These are phyloP conservation scores for Phrynocephalus guinanensis DNA, from an alignment of 2,797 vertebrate species.

Conservation along the genomic window DNA sequence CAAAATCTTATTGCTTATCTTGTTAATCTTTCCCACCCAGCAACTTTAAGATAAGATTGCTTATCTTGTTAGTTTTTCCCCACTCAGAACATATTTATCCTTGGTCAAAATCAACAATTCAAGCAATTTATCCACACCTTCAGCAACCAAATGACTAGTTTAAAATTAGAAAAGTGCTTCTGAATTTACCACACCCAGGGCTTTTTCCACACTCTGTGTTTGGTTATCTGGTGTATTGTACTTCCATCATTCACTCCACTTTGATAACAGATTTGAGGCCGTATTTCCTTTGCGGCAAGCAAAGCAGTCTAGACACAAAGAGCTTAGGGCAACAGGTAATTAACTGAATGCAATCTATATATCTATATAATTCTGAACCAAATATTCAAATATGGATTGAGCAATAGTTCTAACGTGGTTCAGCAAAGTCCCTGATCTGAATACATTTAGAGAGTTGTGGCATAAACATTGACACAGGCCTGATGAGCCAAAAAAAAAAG, in stretches of 20 bases:
- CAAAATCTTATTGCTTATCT: background rate
- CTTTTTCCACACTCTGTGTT: background rate
- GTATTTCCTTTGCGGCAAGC: background rate
- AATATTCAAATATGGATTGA: background rate
- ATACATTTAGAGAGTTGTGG: background rate
- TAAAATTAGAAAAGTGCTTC: background rate
- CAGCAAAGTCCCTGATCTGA: conserved; percentile 18
- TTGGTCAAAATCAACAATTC: background rate
- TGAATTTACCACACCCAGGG: background rate
- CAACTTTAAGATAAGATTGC: background rate
- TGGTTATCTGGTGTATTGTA: background rate
- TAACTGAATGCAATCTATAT: too few species aligned
- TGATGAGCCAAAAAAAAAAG: background rate
- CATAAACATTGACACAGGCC: background rate
- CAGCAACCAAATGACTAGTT: background rate
- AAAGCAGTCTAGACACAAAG: background rate
- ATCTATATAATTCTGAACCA: background rate
- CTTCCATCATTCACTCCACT: background rate
- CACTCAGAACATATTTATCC: background rate
- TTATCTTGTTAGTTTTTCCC: background rate
- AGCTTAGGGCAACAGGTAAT: background rate
- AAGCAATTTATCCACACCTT: background rate
- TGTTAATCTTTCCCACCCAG: too few species aligned
- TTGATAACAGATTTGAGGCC: background rate
- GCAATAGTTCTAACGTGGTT: fast-evolving